These are phyloP conservation scores for Conus canariensis DNA, from an alignment of 2,888 invertebrate genomes.

Conservation along the genomic window DNA sequence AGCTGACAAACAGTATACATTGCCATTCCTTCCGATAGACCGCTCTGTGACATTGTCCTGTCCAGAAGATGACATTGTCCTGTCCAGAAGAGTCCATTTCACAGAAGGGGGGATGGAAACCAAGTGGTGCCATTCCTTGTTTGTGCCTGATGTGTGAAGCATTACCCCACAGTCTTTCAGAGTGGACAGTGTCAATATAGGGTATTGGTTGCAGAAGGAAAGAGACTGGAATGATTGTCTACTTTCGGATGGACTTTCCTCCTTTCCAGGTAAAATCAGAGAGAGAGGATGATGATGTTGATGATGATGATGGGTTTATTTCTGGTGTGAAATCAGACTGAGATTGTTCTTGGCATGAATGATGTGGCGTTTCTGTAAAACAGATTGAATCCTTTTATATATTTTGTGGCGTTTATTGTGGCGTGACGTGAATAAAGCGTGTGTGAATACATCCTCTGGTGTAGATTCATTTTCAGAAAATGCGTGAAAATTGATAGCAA, in stretches of 20 bases:
- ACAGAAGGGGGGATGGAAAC: not conserved
- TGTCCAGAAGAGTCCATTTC: not conserved
- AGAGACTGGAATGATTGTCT: not conserved
- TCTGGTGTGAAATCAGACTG: not conserved
- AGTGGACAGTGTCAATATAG: not conserved
- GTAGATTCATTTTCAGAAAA: no score
- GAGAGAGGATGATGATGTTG: not conserved
- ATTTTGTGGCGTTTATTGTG: no score
- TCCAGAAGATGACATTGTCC: not conserved
- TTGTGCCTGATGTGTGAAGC: conserved; percentile 2
- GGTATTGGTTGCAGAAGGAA: not conserved
- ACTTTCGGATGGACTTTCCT: no score
- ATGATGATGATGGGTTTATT: not conserved
- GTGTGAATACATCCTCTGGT: no score
- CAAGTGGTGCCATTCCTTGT: not conserved
- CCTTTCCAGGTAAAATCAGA: not conserved
- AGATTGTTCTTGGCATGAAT: no score
- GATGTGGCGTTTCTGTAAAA: no score
- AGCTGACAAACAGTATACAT: no score
- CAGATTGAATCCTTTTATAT: no score
- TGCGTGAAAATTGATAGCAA: no score
- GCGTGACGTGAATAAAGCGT: no score
- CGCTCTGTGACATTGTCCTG: no score
- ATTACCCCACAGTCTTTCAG: conserved; percentile 14
- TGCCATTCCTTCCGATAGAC: no score